A percentile compares a stretch with the other conserved stretches of the same genome.
These are phyloP conservation scores for Leptopilina syphax DNA, from an alignment of 2,888 invertebrate species.

Conservation along the genomic window DNA sequence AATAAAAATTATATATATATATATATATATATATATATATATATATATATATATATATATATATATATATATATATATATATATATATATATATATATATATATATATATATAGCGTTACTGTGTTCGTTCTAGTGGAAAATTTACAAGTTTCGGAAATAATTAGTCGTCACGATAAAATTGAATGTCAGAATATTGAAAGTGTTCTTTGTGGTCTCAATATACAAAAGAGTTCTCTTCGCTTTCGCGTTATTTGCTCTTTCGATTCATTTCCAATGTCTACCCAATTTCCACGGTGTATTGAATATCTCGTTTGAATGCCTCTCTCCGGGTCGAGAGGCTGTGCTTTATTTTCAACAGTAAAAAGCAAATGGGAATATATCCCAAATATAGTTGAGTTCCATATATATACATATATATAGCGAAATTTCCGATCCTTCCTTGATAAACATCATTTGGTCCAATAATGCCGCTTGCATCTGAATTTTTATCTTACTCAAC, in stretches of 20 bases:
- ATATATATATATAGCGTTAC: too few relatives aligned
- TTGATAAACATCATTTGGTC: constrained; percentile 21
- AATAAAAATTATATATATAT: too few relatives aligned
- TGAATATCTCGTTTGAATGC: constrained; percentile 60
- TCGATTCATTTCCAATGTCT: constrained; percentile 71
- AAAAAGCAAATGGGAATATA: constrained; percentile 63
- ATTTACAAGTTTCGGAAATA: neutral
- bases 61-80: too few relatives aligned
- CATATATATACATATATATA: constrained; percentile 1
- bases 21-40: too few relatives aligned
- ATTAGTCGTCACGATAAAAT: constrained; percentile 17
- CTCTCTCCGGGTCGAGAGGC: constrained; percentile 47
- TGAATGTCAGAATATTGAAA: constrained; percentile 22
- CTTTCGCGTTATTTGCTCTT: constrained; percentile 65
- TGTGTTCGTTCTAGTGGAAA: too few relatives aligned
- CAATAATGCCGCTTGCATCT: neutral
- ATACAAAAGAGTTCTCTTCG: constrained; percentile 36
- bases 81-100: too few relatives aligned
- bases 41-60: too few relatives aligned
- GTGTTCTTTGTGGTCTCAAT: constrained; percentile 33
- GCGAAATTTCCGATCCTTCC: neutral
- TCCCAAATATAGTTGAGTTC: constrained; percentile 24
- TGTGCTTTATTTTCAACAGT: constrained; percentile 59
- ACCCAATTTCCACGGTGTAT: constrained; percentile 67
- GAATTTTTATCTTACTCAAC: neutral